A percentile compares a stretch with the other conserved stretches of the same genome.
phyloP scores from a whole-genome alignment of 64 coral and sea anemone genomes.

The Actinia tenebrosa region DNA sequence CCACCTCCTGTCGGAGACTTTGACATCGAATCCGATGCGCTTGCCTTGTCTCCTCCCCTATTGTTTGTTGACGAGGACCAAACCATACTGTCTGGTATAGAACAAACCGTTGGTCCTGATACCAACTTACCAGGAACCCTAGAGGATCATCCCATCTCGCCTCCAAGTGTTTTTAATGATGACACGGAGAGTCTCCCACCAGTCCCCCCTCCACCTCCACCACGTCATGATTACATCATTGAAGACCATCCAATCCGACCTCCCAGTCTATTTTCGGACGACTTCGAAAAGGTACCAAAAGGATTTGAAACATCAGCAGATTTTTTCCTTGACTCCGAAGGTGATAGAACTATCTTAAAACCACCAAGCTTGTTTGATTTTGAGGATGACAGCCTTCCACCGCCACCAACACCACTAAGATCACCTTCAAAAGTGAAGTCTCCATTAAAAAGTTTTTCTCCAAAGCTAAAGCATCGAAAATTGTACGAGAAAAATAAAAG shows the following conservation, averaged over 20 bases:
- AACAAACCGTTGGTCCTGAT: not conserved
- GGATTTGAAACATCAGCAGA: not conserved
- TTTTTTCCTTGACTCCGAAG: not conserved
- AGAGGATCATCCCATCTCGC: conserved; percentile 28
- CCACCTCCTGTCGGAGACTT: conserved; percentile 3
- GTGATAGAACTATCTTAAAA: not conserved
- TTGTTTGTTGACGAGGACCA: conserved; percentile 15
- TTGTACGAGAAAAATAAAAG: not conserved
- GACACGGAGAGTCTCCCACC: conserved; percentile 65
- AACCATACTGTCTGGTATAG: not conserved
- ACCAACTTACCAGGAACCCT: not conserved
- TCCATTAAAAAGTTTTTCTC: conserved; percentile 5
- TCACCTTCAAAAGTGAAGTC: conserved; percentile 4
- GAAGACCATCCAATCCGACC: conserved; percentile 34
- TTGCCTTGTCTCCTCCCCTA: conserved; percentile 25
- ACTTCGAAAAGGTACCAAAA: conserved; percentile 39
- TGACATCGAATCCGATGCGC: conserved; percentile 1
- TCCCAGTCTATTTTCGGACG: conserved; percentile 69
- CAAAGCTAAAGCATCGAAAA: not conserved
- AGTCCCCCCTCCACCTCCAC: conserved; percentile 29
- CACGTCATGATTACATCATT: not conserved
- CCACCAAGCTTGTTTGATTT: conserved; percentile 17
- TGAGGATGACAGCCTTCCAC: not conserved
- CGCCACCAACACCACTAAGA: not conserved
- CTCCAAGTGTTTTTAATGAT: conserved; percentile 81